Evolutionary conservation across 2,797 vertebrate species (phyloP), one percentile per base, ranked within the genome.

Genomic region (Hippoglossus hippoglossus): DNA sequence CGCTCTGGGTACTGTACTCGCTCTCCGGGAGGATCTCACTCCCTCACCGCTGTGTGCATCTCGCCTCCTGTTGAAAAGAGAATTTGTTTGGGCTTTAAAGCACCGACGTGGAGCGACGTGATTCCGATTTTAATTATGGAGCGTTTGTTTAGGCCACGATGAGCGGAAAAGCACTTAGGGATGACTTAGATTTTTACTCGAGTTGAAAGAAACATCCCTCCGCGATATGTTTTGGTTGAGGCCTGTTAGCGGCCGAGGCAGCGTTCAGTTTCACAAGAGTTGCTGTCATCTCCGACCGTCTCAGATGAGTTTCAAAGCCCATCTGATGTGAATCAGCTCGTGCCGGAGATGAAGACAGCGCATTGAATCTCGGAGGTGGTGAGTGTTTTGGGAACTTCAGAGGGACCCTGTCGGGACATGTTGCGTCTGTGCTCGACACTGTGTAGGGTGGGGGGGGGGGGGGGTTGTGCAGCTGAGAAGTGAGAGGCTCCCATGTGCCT

Each of bases 1-100:
- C 47, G 75, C 85, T 90, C 71, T 82, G 90, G 87, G 90, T 90
- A 63, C 85, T 73, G 78, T 82, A 68, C 67, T 44, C n/a, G 25
- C 83, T 87, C 44, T 46, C 44, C 16, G 15, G 67, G 81, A 84
- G 79, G 67, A 61, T 82, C 73, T 60, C 57, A 34, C 69, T 71
- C 51, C 21, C 18, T 49, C 47, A 10, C 44, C 44, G 18, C 16
- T 8, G 18, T 63, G 70, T 85, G 63, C 58, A 67, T 79, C 73
- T 69, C 64, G 4, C 55, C 63, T 73, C 73, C 68, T 64, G 77
- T 81, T 77, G 59, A 69, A 85, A 76, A 71, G 47, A 73, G 34
- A 80, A 73, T 84, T 86, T 81, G 78, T 86, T 85, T 77, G 63
- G 77, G 77, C 63, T 72, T 83, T 70, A 86, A 68, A 77, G 75